Conservation (phyloP, 2,797 vertebrate species). For the Scolopax rusticola region DNA sequence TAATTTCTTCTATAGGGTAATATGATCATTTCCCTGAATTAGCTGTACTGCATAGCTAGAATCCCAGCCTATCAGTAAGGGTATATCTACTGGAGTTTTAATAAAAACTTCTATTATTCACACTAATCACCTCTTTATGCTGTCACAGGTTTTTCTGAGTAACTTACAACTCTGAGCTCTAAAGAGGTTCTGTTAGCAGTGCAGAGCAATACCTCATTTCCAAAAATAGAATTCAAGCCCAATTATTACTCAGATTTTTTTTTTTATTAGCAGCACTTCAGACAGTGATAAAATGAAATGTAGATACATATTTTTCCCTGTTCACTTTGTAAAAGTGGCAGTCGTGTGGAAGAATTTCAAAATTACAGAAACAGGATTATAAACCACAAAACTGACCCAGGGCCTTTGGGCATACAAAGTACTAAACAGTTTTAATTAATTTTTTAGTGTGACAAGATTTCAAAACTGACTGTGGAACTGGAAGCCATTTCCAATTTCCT, state of each 20-base stretch:
- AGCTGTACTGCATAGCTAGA: not conserved
- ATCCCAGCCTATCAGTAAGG: not conserved
- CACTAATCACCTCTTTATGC: not conserved
- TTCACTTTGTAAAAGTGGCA: not conserved
- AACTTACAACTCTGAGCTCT: not conserved
- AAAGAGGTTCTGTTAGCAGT: not conserved
- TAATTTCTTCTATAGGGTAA: not conserved
- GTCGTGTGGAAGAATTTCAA: not conserved
- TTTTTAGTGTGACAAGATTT: slow-evolving; percentile 24
- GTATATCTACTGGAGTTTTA: not conserved
- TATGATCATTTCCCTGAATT: not conserved
- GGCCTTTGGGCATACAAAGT: not conserved
- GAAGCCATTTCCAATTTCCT: not conserved
- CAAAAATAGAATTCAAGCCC: not conserved
- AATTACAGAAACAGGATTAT: slow-evolving; percentile 35
- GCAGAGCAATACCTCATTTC: not conserved
- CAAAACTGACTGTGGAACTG: not conserved
- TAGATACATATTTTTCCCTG: not conserved
- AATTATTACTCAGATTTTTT: not conserved
- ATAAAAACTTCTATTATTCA: not conserved
- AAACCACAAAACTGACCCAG: slow-evolving; percentile 34
- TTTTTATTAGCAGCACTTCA: not conserved
- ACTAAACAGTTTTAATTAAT: slow-evolving; percentile 34
- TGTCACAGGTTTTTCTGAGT: not conserved
- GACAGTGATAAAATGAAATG: slow-evolving; percentile 28